phyloP scores from a whole-genome alignment of 2,888 invertebrate genomes.

The Parnassius mnemosyne region DNA sequence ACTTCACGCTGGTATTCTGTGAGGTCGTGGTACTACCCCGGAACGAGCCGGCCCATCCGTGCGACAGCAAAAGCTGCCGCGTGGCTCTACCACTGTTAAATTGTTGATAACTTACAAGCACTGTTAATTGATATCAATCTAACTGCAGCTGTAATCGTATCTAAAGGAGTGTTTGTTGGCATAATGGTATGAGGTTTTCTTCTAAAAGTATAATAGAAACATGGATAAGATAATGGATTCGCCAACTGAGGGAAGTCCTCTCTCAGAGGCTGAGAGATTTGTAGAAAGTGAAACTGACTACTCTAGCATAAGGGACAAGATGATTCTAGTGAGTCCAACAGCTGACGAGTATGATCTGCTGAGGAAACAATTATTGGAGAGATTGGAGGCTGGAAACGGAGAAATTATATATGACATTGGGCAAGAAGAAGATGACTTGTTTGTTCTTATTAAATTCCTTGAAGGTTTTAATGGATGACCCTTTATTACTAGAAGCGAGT shows the following conservation, averaged over 20 bases:
- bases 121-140: slow-evolving; percentile 24
- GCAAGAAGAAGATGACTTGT: slow-evolving; percentile 89
- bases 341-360: slow-evolving; percentile 94
- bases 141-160: not conserved
- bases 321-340: slow-evolving; percentile 91
- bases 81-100: no score
- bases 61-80: no score
- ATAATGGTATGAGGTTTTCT: slow-evolving; percentile 58
- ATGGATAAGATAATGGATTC: slow-evolving; percentile 68
- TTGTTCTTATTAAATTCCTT: no score
- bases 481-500: no score
- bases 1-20: no score
- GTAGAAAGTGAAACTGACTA: slow-evolving; percentile 79
- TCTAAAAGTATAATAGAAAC: not conserved
- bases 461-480: no score
- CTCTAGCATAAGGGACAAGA: slow-evolving; percentile 86
- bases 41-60: no score
- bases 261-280: slow-evolving; percentile 52
- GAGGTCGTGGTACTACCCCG: no score
- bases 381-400: slow-evolving; percentile 93
- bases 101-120: slow-evolving; percentile 16
- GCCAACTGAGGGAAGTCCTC: slow-evolving; percentile 53
- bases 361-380: slow-evolving; percentile 86
- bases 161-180: slow-evolving; percentile 43
- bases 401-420: slow-evolving; percentile 98